phyloP scores from a whole-genome alignment of 2,797 vertebrate genomes.

The Mus minutoides region DNA sequence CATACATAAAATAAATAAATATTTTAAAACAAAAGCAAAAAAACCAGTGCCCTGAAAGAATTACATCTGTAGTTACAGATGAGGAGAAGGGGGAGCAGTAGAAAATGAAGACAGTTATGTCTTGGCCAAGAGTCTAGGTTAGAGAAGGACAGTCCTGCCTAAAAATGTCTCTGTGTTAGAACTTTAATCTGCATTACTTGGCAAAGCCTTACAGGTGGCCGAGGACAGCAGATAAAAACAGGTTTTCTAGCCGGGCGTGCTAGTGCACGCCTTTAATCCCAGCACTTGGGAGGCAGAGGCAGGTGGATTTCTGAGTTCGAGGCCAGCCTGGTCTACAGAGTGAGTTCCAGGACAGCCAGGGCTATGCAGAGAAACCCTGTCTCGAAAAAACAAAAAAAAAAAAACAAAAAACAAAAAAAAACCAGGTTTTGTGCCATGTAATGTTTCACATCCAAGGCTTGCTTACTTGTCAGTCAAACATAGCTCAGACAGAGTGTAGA shows the following conservation, averaged over 20 bases:
- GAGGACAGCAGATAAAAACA: not conserved
- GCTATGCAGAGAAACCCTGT: no score
- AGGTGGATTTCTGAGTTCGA: no score
- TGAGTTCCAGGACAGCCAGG: no score
- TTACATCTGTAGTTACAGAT: not conserved
- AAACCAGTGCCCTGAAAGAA: not conserved
- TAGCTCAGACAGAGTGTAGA: not conserved
- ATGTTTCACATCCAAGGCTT: not conserved
- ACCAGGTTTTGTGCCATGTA: not conserved
- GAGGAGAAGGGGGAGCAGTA: not conserved
- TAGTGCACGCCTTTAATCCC: no score
- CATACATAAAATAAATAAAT: not conserved
- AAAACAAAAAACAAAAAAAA: no score
- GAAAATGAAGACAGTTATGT: slow-evolving; percentile 16
- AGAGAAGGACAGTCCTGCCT: not conserved
- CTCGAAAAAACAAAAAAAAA: no score
- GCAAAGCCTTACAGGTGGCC: not conserved
- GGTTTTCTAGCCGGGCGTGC: no score
- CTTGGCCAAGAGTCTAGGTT: not conserved
- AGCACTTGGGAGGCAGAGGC: no score
- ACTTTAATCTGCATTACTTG: slow-evolving; percentile 10
- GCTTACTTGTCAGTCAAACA: not conserved
- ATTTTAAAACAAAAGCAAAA: not conserved
- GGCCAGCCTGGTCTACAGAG: no score
- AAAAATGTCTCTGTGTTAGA: slow-evolving; percentile 12